Conservation (phyloP, 35 echinoderm and acorn worm species). For the Anneissia japonica region DNA sequence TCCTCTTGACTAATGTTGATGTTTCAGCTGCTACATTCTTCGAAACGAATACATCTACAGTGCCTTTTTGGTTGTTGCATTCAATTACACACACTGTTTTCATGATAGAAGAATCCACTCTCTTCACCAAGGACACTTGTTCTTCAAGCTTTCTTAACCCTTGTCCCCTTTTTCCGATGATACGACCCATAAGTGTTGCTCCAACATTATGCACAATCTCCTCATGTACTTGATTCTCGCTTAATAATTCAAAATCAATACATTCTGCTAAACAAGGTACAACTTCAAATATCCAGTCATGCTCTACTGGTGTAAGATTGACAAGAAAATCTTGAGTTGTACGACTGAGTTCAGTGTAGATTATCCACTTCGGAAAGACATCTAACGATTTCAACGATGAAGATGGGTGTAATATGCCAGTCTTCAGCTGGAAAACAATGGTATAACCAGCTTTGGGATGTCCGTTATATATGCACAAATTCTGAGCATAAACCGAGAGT, state of each 20-base stretch:
- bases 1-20: background rate
- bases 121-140: background rate
- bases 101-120: background rate
- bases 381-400: slow-evolving; percentile 18
- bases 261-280: background rate
- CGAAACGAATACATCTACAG: slow-evolving; percentile 3
- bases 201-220: background rate
- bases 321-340: slow-evolving; percentile 13
- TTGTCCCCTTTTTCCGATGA: slow-evolving; percentile 2
- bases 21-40: background rate
- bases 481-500: slow-evolving; percentile 18
- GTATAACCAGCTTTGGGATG: slow-evolving; percentile 30
- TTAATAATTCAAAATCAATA: slow-evolving; percentile 19
- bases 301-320: slow-evolving; percentile 21
- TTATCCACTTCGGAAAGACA: slow-evolving; percentile 9
- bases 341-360: slow-evolving; percentile 20
- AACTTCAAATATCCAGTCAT: slow-evolving; percentile 14
- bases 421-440: slow-evolving; percentile 19
- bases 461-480: slow-evolving; percentile 28
- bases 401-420: slow-evolving; percentile 26
- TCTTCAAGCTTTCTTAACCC: slow-evolving; percentile 19
- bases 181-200: slow-evolving; percentile 24
- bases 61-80: background rate
- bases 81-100: slow-evolving; percentile 19
- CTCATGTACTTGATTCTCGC: background rate